A percentile compares a stretch with the other conserved stretches of the same genome.
These are phyloP conservation scores for Eueides isabella DNA, from an alignment of 1,140 invertebrate genomes.

Conservation along the genomic window DNA sequence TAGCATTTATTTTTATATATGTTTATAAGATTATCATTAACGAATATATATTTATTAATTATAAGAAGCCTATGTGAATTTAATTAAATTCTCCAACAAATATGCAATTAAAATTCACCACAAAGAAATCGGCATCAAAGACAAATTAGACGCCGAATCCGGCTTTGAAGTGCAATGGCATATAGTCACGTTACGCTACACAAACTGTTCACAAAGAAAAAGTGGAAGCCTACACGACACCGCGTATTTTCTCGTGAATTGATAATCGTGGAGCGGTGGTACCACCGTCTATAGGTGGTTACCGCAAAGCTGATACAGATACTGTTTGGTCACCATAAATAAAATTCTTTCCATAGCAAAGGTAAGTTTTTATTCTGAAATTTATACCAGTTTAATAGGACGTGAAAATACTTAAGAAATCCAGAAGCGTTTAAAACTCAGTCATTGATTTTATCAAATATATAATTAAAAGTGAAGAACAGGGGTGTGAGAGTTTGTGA, in stretches of 20 bases:
- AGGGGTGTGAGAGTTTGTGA: no score
- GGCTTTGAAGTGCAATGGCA: conserved; percentile 21
- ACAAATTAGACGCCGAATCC: conserved; percentile 34
- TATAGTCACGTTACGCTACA: conserved; percentile 35
- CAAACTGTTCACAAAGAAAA: conserved; percentile 31
- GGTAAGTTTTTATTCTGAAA: neutral
- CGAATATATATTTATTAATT: neutral
- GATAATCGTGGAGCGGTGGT: conserved; percentile 30
- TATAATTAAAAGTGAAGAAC: neutral
- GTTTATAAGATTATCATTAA: no score
- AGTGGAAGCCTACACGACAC: conserved; percentile 33
- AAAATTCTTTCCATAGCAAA: neutral
- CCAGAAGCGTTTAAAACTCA: neutral
- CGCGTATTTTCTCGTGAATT: conserved; percentile 33
- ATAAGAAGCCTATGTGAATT: neutral
- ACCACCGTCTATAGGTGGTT: neutral
- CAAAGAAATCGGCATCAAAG: conserved; percentile 18
- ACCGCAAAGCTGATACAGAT: neutral
- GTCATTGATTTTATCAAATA: conserved; percentile 6
- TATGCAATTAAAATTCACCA: neutral
- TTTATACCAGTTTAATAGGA: neutral
- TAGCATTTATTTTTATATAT: no score
- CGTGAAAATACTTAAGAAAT: neutral
- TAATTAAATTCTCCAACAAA: neutral
- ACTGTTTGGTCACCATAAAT: neutral